Base-by-base conservation (phyloP, 1,140 invertebrate species). In the Drosophila mayri region DNA sequence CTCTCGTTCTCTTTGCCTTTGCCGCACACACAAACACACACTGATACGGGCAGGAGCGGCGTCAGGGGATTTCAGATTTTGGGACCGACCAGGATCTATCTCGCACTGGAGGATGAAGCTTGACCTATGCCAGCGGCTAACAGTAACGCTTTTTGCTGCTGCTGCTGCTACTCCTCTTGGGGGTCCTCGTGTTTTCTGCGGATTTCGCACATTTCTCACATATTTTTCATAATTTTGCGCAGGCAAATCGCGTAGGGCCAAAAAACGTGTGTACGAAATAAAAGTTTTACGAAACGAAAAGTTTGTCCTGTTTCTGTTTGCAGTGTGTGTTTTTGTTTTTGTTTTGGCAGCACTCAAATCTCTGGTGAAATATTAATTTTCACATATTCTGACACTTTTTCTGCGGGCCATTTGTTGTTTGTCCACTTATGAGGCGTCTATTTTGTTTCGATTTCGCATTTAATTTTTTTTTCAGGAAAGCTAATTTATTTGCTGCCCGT, bases 341-440 rank as follows among this genome's bases (percentile, higher is more conserved):
- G 61, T 70, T 75, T 75, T 60, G 65, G 52, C 54, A 75, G 57
- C 76, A 72, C 76, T 83, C 72, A 80, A 87, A 83, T 87, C 83
- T 87, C 83, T 84, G 58, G 83, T 87, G 83, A 83, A 88, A 87
- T 87, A 87, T 87, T 87, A 88, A 88, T 87, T 88, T 70, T 79
- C 80, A 84, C 80, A 83, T 74, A 83, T 88, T 83, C 61, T 77
- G 84, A 88, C 84, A 83, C 80, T 88, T 71, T 76, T 70, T 75
- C 68, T 54, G 78, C 71, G 44, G 71, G 76, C 65, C 50, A n/a
- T 67, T 61, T 61, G 57, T 44, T 55, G 50, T 59, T 61, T 61
- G 68, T 60, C 67, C 67, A 60, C 66, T 61, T 25, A 28, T 61
- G 18, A 25, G n/a, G 41, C 54, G 47, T 14, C 58, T 58, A 57